A percentile compares a stretch with the other conserved stretches of the same genome.
phyloP scores from a whole-genome alignment of 2,888 invertebrate genomes.

The Crioceris asparagi region DNA sequence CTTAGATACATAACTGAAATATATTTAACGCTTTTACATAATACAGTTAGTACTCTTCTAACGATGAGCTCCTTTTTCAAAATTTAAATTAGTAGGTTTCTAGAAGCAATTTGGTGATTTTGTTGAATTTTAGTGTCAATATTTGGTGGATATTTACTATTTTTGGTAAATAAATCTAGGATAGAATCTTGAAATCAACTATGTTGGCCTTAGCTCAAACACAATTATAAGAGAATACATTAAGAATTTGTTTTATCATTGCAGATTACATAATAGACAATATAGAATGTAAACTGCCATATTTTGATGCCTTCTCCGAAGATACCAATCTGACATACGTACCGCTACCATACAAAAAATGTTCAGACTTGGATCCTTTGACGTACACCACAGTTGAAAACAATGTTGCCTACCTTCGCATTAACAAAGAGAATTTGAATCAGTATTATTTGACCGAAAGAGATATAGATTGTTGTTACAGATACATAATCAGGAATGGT shows the following conservation, averaged over 20 bases:
- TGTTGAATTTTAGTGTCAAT: too few relatives aligned
- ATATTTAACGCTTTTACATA: too few relatives aligned
- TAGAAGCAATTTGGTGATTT: too few relatives aligned
- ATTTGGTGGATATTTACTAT: too few relatives aligned
- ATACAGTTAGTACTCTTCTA: too few relatives aligned
- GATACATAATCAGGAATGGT: constrained; percentile 21
- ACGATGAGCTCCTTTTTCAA: too few relatives aligned
- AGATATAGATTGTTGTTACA: constrained; percentile 24
- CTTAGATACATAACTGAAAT: not conserved
- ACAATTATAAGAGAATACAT: too few relatives aligned
- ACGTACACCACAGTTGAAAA: constrained; percentile 20
- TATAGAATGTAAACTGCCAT: constrained; percentile 23
- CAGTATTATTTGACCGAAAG: constrained; percentile 15
- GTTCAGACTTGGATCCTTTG: constrained; percentile 17
- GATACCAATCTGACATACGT: constrained; percentile 15
- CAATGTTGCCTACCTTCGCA: constrained; percentile 19
- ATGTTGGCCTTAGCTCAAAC: too few relatives aligned
- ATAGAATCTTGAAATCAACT: too few relatives aligned
- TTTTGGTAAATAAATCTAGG: too few relatives aligned
- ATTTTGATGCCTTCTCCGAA: constrained; percentile 19
- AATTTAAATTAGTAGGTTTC: too few relatives aligned
- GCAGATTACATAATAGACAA: constrained; percentile 22
- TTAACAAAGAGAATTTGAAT: constrained; percentile 16
- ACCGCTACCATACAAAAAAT: constrained; percentile 18
- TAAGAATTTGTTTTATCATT: too few relatives aligned